Percentiles rank a stretch among this genome's conserved stretches.
phyloP scores from a whole-genome alignment of 2,113 vertebrate genomes.

The Strix aluco region DNA sequence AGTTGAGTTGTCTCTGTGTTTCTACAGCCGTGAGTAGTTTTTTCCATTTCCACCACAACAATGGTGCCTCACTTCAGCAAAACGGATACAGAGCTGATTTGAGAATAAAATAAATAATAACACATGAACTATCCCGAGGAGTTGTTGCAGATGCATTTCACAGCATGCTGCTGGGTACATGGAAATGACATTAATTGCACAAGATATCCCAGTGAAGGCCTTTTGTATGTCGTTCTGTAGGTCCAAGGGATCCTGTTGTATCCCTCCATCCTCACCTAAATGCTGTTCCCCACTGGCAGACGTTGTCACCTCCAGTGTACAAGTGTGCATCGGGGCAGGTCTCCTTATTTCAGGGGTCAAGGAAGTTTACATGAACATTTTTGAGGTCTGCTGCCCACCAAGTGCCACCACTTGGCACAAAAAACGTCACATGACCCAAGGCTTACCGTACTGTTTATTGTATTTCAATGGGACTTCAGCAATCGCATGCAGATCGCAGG shows the following conservation, averaged over 20 bases:
- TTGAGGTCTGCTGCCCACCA: background rate
- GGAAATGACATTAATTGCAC: background rate
- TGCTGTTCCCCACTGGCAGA: background rate
- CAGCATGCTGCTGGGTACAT: accelerated
- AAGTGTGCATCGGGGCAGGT: accelerated
- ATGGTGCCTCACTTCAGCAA: background rate
- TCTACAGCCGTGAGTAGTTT: background rate
- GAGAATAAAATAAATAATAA: background rate
- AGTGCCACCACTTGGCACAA: background rate
- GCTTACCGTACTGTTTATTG: background rate
- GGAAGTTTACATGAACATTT: background rate
- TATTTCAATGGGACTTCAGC: background rate
- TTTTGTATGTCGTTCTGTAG: background rate
- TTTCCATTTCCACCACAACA: background rate
- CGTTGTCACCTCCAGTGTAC: background rate
- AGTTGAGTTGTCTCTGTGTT: background rate
- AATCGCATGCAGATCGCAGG: accelerated
- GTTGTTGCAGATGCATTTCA: background rate
- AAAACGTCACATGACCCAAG: background rate
- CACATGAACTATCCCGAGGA: background rate
- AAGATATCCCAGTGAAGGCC: background rate
- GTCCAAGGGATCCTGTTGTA: background rate
- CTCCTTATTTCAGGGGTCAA: background rate
- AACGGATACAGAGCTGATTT: background rate
- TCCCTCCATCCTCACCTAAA: background rate